Percentiles rank a stretch among this genome's conserved stretches.
Conservation (phyloP, 2,797 vertebrate species). For the Melanotaenia boesemani region DNA sequence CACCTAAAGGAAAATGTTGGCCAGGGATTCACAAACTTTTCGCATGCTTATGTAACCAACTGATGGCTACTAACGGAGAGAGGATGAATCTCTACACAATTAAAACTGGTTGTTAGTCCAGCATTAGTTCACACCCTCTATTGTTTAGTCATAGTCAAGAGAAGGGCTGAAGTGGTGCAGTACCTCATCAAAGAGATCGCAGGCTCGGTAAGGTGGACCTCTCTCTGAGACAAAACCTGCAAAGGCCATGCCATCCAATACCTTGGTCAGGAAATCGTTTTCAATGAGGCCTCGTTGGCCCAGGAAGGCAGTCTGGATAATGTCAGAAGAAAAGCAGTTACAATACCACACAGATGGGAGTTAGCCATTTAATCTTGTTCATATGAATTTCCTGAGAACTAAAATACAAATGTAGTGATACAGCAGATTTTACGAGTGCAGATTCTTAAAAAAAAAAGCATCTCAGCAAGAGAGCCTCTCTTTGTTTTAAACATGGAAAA, state of each 20-base stretch:
- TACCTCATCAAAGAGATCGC: slow-evolving; percentile 99
- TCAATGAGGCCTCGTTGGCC: slow-evolving; percentile 96
- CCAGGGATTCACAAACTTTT: background rate
- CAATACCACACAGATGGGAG: slow-evolving; percentile 58
- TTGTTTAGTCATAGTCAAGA: background rate
- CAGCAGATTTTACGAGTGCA: slow-evolving; percentile 44
- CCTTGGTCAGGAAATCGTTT: slow-evolving; percentile 97
- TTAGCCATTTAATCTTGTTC: slow-evolving; percentile 38
- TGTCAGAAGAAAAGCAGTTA: slow-evolving; percentile 67
- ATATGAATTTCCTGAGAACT: slow-evolving; percentile 50
- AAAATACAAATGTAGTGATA: slow-evolving; percentile 40
- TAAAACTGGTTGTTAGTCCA: background rate
- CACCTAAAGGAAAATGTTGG: background rate
- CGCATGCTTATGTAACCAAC: background rate
- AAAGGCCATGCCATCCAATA: slow-evolving; percentile 98
- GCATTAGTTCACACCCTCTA: background rate
- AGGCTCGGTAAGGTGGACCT: slow-evolving; percentile 94
- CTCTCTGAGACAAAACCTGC: slow-evolving; percentile 98
- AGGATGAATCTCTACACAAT: background rate
- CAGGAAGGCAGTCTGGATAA: slow-evolving; percentile 93
- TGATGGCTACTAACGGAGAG: background rate
- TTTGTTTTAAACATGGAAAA: slow-evolving; percentile 40
- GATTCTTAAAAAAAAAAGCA: slow-evolving; percentile 19
- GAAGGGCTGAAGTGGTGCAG: background rate
- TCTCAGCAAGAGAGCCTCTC: slow-evolving; percentile 38